These are phyloP conservation scores for Carassius auratus DNA, from an alignment of 2,113 vertebrate species.

Conservation along the genomic window DNA sequence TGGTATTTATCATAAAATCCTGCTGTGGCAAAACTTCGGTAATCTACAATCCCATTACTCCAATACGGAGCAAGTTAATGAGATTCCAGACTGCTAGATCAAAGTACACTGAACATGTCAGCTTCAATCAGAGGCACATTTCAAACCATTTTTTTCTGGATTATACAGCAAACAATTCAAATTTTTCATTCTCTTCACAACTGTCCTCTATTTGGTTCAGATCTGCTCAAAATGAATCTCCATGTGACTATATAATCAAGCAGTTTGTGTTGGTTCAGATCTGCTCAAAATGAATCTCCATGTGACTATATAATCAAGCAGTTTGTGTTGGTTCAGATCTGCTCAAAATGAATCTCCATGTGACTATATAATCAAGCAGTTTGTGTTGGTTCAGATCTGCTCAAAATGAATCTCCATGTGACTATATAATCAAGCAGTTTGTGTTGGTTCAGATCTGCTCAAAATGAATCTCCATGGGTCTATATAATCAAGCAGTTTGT, in stretches of 20 bases:
- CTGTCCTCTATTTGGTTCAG: background rate
- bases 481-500: background rate
- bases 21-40: conserved; percentile 61
- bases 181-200: background rate
- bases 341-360: background rate
- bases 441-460: background rate
- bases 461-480: background rate
- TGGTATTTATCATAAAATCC: background rate
- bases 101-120: conserved; percentile 20
- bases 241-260: background rate
- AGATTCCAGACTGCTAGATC: conserved; percentile 51
- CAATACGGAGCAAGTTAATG: conserved; percentile 58
- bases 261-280: background rate
- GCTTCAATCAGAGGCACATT: background rate
- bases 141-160: background rate
- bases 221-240: background rate
- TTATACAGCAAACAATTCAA: background rate
- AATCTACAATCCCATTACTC: conserved; percentile 74
- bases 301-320: background rate
- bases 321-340: background rate
- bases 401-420: background rate
- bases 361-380: background rate
- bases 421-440: background rate
- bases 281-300: background rate
- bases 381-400: background rate